phyloP scores from a whole-genome alignment of 2,797 vertebrate species.

The Xiphophorus birchmanni region DNA sequence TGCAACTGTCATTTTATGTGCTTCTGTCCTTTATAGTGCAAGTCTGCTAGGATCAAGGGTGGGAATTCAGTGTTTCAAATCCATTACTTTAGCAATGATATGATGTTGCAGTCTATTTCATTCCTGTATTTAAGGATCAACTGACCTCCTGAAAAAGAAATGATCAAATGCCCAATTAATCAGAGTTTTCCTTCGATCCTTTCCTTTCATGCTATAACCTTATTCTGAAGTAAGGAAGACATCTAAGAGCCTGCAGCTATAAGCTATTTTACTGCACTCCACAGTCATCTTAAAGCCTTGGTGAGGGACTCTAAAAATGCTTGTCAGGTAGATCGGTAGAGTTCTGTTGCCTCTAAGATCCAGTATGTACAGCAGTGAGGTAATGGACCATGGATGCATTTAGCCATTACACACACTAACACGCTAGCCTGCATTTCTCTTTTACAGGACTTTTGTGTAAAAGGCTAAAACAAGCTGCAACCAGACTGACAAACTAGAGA shows the following conservation, averaged over 20 bases:
- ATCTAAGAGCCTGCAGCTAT: background rate
- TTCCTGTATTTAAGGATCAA: background rate
- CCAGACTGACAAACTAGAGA: background rate
- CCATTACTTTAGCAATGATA: background rate
- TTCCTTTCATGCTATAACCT: background rate
- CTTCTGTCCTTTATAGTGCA: background rate
- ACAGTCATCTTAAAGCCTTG: background rate
- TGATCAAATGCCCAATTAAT: background rate
- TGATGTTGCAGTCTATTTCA: background rate
- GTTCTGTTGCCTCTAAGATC: background rate
- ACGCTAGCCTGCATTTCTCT: background rate
- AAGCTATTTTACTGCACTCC: background rate
- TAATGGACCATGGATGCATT: constrained; percentile 3
- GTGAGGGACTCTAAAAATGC: background rate
- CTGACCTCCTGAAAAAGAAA: background rate
- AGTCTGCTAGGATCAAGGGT: background rate
- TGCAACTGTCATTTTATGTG: background rate
- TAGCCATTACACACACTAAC: background rate
- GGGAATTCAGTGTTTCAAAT: background rate
- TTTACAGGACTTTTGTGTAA: background rate
- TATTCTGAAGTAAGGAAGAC: background rate
- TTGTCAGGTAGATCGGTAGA: background rate
- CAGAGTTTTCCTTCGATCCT: background rate
- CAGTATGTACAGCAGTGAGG: constrained; percentile 1
- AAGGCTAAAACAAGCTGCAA: background rate